Evolutionary conservation across 2,113 vertebrate genomes (phyloP).

Genomic region (Nerophis ophidion): DNA sequence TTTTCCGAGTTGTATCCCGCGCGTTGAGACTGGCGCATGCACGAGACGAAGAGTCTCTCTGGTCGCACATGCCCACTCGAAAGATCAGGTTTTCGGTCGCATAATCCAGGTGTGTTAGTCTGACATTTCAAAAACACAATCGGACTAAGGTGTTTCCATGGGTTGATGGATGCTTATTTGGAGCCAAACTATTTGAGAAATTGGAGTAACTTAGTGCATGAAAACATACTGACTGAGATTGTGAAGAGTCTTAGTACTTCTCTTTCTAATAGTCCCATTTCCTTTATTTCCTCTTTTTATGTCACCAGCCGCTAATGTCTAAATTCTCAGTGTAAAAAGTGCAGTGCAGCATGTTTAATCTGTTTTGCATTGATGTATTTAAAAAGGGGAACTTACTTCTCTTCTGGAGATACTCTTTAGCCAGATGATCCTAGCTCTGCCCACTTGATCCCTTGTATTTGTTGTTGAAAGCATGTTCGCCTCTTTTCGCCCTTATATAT

Average conservation of each 20-base stretch:
- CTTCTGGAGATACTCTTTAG: slow-evolving; percentile 54
- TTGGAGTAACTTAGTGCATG: too few species aligned
- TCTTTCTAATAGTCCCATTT: slow-evolving; percentile 35
- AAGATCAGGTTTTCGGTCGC: too few species aligned
- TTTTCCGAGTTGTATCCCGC: too few species aligned
- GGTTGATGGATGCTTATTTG: too few species aligned
- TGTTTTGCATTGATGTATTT: slow-evolving; percentile 68
- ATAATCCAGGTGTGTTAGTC: too few species aligned
- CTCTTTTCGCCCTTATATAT: slow-evolving; percentile 19
- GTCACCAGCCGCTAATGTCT: slow-evolving; percentile 25
- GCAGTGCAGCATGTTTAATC: slow-evolving; percentile 62
- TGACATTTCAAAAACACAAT: too few species aligned
- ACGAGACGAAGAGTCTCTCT: too few species aligned
- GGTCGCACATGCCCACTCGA: too few species aligned
- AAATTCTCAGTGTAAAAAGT: slow-evolving; percentile 56
- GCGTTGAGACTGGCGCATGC: too few species aligned
- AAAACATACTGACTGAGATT: slow-evolving; percentile 9
- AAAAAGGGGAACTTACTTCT: slow-evolving; percentile 57
- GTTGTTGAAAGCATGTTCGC: slow-evolving; percentile 54
- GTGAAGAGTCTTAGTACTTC: slow-evolving; percentile 45
- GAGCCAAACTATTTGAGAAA: too few species aligned
- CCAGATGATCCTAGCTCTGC: slow-evolving; percentile 59
- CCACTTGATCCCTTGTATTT: slow-evolving; percentile 61
- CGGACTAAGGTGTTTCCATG: too few species aligned
- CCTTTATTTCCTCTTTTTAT: slow-evolving; percentile 35